Base-by-base conservation (phyloP, 1,140 invertebrate genomes). In the Eurytemora carolleeae region DNA sequence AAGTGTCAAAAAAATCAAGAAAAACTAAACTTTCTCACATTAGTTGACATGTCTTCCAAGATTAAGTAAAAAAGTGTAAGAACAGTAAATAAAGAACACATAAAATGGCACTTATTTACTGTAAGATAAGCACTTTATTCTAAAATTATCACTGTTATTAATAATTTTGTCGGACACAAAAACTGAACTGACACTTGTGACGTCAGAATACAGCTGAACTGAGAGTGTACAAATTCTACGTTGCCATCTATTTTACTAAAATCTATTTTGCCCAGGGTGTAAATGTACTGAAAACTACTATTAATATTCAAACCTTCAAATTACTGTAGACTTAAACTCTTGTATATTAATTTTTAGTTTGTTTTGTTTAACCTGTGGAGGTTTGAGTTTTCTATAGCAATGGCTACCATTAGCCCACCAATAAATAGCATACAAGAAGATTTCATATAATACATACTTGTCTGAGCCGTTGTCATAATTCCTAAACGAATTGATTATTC, bases 361-460 rank as follows among this genome's bases (percentile, higher is more conserved):
- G 71, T 63, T 2, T 70, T 69, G 18, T 70, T 65, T 53, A 70
- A 52, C 53, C 65, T 65, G 58, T 71, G 70, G n/a, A 71, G 65
- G 53, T 68, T 64, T 56, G 68, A 65, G 53, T 71, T 63, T 63
- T 71, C 70, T 1, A 71, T 65, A 16, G 70, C 70, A 3, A 71
- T 62, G 22, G 70, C 69, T 1, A 69, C 63, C 20, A 71, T 71
- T 12, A 71, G 64, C 20, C 69, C 67, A 12, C 67, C 67, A 7
- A 71, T 25, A 56, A 70, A 70, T 26, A 71, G 63, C 61, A 71
- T 67, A 60, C 68, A 69, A 1, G 68, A 69, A 20, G 68, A 60
- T 52, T 67, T 66, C 20, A 67, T 62, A 56, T 67, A 67, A 19
- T 58, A 24, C n/a, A 61, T 53, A 53, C 66, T 64, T 3, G 58